Base-by-base conservation (phyloP, 2,797 vertebrate genomes). In the Aldrovandia affinis region DNA sequence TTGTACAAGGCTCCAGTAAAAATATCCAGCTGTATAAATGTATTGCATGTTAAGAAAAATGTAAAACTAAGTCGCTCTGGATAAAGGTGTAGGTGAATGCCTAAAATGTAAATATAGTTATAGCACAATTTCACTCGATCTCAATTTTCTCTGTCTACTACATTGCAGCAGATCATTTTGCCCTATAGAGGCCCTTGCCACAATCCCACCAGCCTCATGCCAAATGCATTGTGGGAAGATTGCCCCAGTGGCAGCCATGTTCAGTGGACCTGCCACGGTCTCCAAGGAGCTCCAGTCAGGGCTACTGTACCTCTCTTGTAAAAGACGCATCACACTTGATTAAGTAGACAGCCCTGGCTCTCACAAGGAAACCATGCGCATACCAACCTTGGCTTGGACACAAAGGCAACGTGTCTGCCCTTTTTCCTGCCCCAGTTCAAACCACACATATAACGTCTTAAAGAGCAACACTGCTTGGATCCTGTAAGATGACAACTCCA, bases 321-420 rank as follows among this genome's bases (percentile, higher is more conserved):
- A 57, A 57, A 57, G 61, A n/a, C 25, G 5, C 28, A 25, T 36
- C 55, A 59, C 44, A 79, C 44, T 78, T 83, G n/a, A 22, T 44
- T 80, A 30, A 80, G 39, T 55, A 57, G 78, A 80, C 12, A 80
- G 80, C 36, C 55, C 28, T 81, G 79, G 54, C 4, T 59, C n/a
- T 44, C 73, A 75, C 33, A 42, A 42, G 59, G 14, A 59, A 25
- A 28, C 47, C 9, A 75, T 30, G 22, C 36, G 47, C 47, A 61
- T 12, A 3, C 50, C 22, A 25, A 5, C n/a, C 0, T 28, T 70
- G 65, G 63, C 47, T 73, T 33, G 39, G 42, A 70, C 18, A 33
- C 52, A 54, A 54, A 75, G 52, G 30, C 54, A 61, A 59, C 7
- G 9, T 12, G 73, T 57, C 22, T 73, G 20, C n/a, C 8, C 25